Percentiles rank a stretch among this genome's conserved stretches.
Conservation (phyloP, 2,888 invertebrate genomes). For the Chorisops tibialis region DNA sequence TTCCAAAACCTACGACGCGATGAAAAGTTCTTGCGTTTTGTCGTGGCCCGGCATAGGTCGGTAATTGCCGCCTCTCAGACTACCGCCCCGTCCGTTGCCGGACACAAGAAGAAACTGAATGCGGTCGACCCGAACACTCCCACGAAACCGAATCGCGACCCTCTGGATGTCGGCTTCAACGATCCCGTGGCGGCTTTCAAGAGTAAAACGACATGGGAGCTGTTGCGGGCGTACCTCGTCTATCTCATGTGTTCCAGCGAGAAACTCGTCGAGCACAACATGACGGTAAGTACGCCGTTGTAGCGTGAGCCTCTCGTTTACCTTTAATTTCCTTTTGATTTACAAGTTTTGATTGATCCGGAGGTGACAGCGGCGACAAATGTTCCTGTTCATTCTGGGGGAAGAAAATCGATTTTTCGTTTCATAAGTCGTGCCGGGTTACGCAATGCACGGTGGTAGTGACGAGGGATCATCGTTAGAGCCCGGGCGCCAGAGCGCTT, state of each 20-base stretch:
- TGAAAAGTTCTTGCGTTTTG: slow-evolving; percentile 22
- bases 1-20: slow-evolving; percentile 28
- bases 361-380: slow-evolving; percentile 42
- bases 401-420: too few relatives aligned
- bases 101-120: slow-evolving; percentile 32
- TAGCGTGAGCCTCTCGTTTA: background rate
- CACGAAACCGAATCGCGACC: slow-evolving; percentile 55
- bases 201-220: slow-evolving; percentile 91
- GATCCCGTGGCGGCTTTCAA: slow-evolving; percentile 90
- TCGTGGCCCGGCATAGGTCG: slow-evolving; percentile 29
- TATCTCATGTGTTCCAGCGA: slow-evolving; percentile 87
- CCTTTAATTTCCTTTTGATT: too few relatives aligned
- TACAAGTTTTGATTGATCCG: too few relatives aligned
- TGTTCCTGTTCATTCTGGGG: too few relatives aligned
- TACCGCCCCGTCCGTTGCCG: background rate
- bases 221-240: slow-evolving; percentile 85
- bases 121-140: slow-evolving; percentile 38
- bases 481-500: too few relatives aligned
- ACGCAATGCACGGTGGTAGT: too few relatives aligned
- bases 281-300: slow-evolving; percentile 67
- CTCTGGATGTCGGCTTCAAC: slow-evolving; percentile 80
- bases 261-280: slow-evolving; percentile 87
- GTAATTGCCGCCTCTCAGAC: slow-evolving; percentile 1
- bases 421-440: too few relatives aligned
- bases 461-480: too few relatives aligned